These are phyloP conservation scores for Crotophaga sulcirostris DNA, from an alignment of 2,113 vertebrate genomes.

Conservation along the genomic window DNA sequence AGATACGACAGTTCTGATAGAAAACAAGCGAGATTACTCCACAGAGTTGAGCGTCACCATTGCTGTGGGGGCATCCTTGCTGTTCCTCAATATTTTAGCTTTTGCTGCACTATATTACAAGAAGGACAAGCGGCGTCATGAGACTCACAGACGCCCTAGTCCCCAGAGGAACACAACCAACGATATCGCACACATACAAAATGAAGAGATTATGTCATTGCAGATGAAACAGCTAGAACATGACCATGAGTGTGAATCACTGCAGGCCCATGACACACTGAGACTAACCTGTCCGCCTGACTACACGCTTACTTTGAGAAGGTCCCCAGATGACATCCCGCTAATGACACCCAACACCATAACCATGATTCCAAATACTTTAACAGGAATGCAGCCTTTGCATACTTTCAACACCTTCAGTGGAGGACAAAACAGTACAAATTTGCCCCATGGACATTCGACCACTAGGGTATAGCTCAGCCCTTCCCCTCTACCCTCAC, in stretches of 20 bases:
- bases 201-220: conserved; percentile 91
- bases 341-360: conserved; percentile 94
- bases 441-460: conserved; percentile 92
- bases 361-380: conserved; percentile 93
- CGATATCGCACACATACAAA: conserved; percentile 88
- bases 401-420: conserved; percentile 94
- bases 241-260: conserved; percentile 86
- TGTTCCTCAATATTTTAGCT: conserved; percentile 95
- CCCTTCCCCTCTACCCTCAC: neutral
- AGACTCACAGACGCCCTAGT: conserved; percentile 88
- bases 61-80: conserved; percentile 91
- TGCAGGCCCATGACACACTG: conserved; percentile 87
- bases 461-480: conserved; percentile 94
- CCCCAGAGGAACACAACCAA: conserved; percentile 86
- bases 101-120: conserved; percentile 96
- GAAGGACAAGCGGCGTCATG: conserved; percentile 92
- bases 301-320: conserved; percentile 91
- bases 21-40: conserved; percentile 92
- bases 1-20: conserved; percentile 88
- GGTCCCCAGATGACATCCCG: conserved; percentile 92
- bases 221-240: conserved; percentile 95
- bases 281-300: conserved; percentile 90
- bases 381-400: conserved; percentile 90
- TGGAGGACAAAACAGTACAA: conserved; percentile 92
- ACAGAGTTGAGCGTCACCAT: conserved; percentile 96